These are phyloP conservation scores for Beroe forskalii DNA, from an alignment of 37 sponge, comb jelly and placozoan genomes.

Conservation along the genomic window DNA sequence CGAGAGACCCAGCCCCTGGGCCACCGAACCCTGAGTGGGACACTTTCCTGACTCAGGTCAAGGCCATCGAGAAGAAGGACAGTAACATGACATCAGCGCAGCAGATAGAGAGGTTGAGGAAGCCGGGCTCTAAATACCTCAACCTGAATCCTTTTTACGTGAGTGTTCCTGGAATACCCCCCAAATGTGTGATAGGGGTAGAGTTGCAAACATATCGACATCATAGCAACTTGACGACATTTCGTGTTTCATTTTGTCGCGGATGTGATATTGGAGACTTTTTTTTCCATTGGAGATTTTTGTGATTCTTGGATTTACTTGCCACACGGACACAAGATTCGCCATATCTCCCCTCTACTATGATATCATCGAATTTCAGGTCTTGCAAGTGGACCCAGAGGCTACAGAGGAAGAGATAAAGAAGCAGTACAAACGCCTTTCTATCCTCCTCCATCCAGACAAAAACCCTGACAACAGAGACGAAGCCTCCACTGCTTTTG, in stretches of 20 bases:
- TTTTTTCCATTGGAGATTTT: too few species aligned
- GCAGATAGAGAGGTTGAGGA: constrained; percentile 88
- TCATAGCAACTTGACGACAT: too few species aligned
- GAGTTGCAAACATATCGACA: too few species aligned
- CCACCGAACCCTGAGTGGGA: constrained; percentile 7
- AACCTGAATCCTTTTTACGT: constrained; percentile 97
- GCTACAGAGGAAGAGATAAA: constrained; percentile 73
- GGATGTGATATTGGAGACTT: too few species aligned
- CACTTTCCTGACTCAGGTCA: constrained; percentile 73
- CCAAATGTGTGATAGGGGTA: too few species aligned
- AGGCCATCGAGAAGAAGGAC: constrained; percentile 91
- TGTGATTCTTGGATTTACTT: too few species aligned
- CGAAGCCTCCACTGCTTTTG: constrained; percentile 89
- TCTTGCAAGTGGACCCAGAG: constrained; percentile 80
- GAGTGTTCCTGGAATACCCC: neutral
- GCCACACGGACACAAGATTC: too few species aligned
- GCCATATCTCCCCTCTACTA: too few species aligned
- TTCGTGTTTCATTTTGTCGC: too few species aligned
- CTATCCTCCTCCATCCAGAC: constrained; percentile 97
- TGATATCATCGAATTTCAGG: too few species aligned
- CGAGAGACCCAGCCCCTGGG: neutral
- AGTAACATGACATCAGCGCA: constrained; percentile 81
- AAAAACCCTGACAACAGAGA: constrained; percentile 88
- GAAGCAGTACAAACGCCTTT: constrained; percentile 86
- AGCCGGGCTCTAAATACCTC: constrained; percentile 89